Evolutionary conservation across 2,888 invertebrate genomes (phyloP).

Genomic region (Pteria penguin): DNA sequence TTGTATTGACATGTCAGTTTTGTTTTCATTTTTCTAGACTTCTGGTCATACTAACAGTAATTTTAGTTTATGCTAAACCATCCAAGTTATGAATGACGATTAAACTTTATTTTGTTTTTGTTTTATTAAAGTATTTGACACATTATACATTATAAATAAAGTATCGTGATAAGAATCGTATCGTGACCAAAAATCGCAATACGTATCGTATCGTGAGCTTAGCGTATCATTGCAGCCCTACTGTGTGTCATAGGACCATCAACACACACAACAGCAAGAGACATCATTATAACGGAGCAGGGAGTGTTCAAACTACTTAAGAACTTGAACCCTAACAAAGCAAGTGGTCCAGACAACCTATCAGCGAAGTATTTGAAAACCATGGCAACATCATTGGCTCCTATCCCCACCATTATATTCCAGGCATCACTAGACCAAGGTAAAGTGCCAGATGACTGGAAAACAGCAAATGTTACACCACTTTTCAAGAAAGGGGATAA

Average conservation of each 20-base stretch:
- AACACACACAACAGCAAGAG: not conserved
- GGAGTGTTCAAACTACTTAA: not conserved
- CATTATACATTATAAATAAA: no score
- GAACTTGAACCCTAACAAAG: not conserved
- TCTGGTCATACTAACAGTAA: no score
- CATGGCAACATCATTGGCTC: not conserved
- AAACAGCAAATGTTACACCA: not conserved
- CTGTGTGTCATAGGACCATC: not conserved
- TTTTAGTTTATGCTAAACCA: no score
- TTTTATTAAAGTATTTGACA: no score
- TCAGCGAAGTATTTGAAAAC: not conserved
- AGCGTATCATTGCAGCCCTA: no score
- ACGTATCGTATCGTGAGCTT: no score
- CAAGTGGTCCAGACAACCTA: not conserved
- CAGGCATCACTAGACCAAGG: not conserved
- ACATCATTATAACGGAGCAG: not conserved
- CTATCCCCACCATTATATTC: not conserved
- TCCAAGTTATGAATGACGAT: no score
- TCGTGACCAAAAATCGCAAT: no score
- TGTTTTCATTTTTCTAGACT: no score
- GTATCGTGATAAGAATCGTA: no score
- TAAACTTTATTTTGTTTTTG: no score
- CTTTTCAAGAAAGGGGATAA: not conserved
- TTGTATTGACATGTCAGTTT: no score
- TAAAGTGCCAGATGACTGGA: not conserved